A percentile compares a stretch with the other conserved stretches of the same genome.
Conservation (phyloP, 2,113 vertebrate genomes). For the Pachypanchax playfairii region DNA sequence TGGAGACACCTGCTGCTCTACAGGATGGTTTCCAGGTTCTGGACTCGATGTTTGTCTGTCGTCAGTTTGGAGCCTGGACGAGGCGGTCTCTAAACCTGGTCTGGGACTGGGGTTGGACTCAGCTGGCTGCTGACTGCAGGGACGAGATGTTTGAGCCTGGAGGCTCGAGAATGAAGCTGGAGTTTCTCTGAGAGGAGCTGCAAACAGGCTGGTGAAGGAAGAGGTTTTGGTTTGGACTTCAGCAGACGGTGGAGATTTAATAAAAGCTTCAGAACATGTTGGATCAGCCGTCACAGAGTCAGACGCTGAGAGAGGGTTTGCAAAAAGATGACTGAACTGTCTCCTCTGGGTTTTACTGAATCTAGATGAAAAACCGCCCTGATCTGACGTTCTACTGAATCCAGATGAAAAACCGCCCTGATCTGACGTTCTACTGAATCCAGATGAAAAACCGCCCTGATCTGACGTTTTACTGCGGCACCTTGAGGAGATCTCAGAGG, state of each 20-base stretch:
- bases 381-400: no score
- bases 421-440: no score
- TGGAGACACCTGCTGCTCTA: background rate
- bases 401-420: no score
- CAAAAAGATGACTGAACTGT: constrained; percentile 66
- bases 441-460: no score
- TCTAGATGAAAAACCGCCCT: no score
- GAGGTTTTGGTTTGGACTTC: background rate
- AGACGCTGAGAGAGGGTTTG: constrained; percentile 74
- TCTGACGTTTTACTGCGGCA: background rate
- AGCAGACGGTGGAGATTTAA: constrained; percentile 50
- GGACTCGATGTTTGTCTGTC: background rate
- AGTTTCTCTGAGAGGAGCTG: constrained; percentile 20
- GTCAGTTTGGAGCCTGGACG: fast-evolving
- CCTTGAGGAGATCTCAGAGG: background rate
- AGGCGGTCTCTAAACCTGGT: background rate
- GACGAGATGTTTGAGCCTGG: background rate
- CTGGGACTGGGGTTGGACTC: background rate
- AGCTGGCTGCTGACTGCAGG: background rate
- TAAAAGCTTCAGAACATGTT: constrained; percentile 55
- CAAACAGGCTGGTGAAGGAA: constrained; percentile 49
- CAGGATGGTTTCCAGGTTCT: background rate
- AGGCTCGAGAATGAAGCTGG: background rate
- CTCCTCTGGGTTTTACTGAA: constrained; percentile 11
- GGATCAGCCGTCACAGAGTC: constrained; percentile 41